Conservation (phyloP, 1,140 invertebrate species). For the Ceratosolen solmsi region DNA sequence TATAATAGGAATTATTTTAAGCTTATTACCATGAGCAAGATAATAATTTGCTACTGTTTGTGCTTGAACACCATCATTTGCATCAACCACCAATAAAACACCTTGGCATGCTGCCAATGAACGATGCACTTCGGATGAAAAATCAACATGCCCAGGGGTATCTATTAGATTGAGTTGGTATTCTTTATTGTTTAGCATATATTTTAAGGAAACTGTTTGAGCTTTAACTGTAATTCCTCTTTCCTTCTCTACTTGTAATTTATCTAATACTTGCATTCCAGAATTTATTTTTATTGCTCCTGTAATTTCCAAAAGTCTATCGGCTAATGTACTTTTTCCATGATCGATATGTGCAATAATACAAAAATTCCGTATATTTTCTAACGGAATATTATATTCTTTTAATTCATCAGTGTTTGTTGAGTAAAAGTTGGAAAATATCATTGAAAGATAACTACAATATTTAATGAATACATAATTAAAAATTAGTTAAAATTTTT, state of each 20-base stretch:
- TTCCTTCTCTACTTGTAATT: slow-evolving; percentile 91
- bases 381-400: slow-evolving; percentile 73
- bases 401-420: slow-evolving; percentile 51
- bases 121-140: slow-evolving; percentile 95
- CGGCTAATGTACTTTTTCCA: slow-evolving; percentile 96
- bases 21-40: slow-evolving; percentile 87
- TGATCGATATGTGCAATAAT: slow-evolving; percentile 99
- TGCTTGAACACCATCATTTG: slow-evolving; percentile 97
- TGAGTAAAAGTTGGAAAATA: slow-evolving; percentile 49
- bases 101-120: slow-evolving; percentile 95
- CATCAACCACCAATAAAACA: slow-evolving; percentile 95
- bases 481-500: neutral
- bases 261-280: slow-evolving; percentile 90
- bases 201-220: slow-evolving; percentile 93
- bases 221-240: slow-evolving; percentile 99
- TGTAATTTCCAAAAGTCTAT: slow-evolving; percentile 92
- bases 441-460: slow-evolving; percentile 22
- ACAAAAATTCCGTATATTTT: slow-evolving; percentile 92
- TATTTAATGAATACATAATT: neutral
- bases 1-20: slow-evolving; percentile 92
- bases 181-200: slow-evolving; percentile 78
- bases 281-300: slow-evolving; percentile 83
- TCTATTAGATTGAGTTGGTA: slow-evolving; percentile 98
- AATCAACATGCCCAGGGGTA: slow-evolving; percentile 99
- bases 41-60: slow-evolving; percentile 98